Percentiles rank a stretch among this genome's conserved stretches.
Evolutionary conservation across 1,140 invertebrate genomes (phyloP).

Genomic region (Daktulosphaira vitifoliae): DNA sequence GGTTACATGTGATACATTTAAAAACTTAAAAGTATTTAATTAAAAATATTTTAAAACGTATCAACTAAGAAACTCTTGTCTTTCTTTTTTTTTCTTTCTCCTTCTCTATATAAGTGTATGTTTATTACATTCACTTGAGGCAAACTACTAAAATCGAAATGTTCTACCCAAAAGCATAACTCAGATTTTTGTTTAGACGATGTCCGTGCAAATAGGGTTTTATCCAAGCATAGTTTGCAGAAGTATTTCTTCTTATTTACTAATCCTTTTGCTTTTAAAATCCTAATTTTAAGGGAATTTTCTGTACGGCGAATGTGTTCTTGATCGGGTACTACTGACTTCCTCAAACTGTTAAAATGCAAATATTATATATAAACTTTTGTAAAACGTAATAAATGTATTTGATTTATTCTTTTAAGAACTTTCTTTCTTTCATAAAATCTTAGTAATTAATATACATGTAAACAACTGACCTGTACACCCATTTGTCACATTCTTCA

Average conservation of each 20-base stretch:
- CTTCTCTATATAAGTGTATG: constrained; percentile 81
- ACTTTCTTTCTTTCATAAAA: no score
- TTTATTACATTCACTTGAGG: constrained; percentile 70
- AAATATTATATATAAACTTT: no score
- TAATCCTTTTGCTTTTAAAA: constrained; percentile 89
- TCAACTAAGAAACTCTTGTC: constrained; percentile 80
- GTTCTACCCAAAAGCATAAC: constrained; percentile 93
- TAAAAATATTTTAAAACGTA: constrained; percentile 48
- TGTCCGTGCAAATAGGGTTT: constrained; percentile 79
- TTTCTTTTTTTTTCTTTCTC: constrained; percentile 83
- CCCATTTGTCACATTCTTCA: constrained; percentile 82
- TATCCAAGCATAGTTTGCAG: constrained; percentile 85
- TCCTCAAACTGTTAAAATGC: constrained; percentile 73
- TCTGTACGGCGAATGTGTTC: constrained; percentile 75
- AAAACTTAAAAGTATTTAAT: no score
- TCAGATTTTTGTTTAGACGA: constrained; percentile 84
- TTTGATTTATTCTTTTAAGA: no score
- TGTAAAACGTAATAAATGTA: no score
- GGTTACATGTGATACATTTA: no score
- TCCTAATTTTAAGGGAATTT: constrained; percentile 86
- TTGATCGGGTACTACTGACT: constrained; percentile 74
- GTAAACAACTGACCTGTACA: no score
- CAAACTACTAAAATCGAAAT: constrained; percentile 83
- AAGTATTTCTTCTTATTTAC: constrained; percentile 88
- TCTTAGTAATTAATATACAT: no score